These are phyloP conservation scores for Thripadectes ignobilis DNA, from an alignment of 2,797 vertebrate species.

Conservation along the genomic window DNA sequence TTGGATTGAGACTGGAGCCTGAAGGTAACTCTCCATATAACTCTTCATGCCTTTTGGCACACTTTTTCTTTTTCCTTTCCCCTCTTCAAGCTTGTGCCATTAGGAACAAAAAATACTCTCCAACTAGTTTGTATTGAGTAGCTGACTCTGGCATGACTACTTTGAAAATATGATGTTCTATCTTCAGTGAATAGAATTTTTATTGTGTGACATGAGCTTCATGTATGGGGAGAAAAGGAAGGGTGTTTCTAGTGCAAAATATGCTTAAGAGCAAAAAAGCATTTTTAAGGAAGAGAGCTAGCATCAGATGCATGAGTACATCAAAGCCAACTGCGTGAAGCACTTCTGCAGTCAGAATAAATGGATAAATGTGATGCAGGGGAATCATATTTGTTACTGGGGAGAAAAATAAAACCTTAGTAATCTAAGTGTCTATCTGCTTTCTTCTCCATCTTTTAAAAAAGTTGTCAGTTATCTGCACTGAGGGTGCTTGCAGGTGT, in stretches of 20 bases:
- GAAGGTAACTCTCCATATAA: not conserved
- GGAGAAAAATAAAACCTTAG: not conserved
- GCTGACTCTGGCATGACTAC: not conserved
- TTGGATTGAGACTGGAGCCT: not conserved
- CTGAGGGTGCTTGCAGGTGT: not conserved
- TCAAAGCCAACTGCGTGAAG: not conserved
- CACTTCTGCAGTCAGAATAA: not conserved
- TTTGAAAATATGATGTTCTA: not conserved
- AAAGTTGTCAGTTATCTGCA: fast-evolving
- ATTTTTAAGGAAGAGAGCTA: not conserved
- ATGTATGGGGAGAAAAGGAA: not conserved
- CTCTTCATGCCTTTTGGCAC: not conserved
- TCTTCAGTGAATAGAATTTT: not conserved
- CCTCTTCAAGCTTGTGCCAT: not conserved
- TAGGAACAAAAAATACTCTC: not conserved
- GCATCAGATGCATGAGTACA: not conserved
- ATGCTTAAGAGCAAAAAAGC: not conserved
- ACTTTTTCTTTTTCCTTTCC: too few species aligned
- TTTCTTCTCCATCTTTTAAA: not conserved
- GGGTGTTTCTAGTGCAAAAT: not conserved
- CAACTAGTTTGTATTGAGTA: not conserved
- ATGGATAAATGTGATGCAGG: not conserved
- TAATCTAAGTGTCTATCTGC: not conserved
- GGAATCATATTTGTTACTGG: not conserved
- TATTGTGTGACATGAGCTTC: not conserved